These are phyloP conservation scores for Calidris pugnax DNA, from an alignment of 2,113 vertebrate genomes.

Conservation along the genomic window DNA sequence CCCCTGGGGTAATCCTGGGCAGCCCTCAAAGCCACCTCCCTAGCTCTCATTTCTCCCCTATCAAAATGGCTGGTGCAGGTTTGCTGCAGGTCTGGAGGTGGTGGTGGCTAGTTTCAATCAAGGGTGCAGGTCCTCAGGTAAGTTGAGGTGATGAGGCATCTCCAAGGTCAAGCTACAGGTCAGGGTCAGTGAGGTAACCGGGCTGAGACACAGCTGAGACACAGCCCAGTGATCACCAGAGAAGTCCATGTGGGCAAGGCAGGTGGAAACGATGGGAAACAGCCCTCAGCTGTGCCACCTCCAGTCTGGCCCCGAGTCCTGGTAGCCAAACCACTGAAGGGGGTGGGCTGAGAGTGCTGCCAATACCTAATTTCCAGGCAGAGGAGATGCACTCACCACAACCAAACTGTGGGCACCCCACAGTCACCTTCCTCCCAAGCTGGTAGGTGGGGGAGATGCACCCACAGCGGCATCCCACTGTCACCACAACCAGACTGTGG, in stretches of 20 bases:
- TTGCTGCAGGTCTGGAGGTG: not conserved
- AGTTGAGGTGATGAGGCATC: not conserved
- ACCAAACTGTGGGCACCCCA: no score
- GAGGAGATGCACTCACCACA: not conserved
- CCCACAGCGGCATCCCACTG: not conserved
- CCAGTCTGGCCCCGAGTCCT: not conserved
- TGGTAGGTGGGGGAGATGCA: not conserved
- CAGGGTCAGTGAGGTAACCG: not conserved
- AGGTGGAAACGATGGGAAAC: not conserved
- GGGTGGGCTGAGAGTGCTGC: not conserved
- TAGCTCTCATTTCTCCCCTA: not conserved
- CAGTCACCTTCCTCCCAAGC: no score
- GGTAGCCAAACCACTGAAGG: not conserved
- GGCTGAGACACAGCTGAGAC: not conserved
- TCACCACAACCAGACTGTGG: accelerated
- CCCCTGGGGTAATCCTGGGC: not conserved
- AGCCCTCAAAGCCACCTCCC: not conserved
- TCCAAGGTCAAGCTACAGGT: not conserved
- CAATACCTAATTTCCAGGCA: not conserved
- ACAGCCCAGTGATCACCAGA: not conserved
- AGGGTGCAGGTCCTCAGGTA: not conserved
- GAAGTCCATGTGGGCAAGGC: not conserved
- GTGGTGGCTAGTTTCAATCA: not conserved
- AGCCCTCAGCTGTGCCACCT: not conserved
- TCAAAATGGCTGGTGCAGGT: not conserved